Conservation (phyloP, 1,140 invertebrate species). For the Hydropsyche tenuis region DNA sequence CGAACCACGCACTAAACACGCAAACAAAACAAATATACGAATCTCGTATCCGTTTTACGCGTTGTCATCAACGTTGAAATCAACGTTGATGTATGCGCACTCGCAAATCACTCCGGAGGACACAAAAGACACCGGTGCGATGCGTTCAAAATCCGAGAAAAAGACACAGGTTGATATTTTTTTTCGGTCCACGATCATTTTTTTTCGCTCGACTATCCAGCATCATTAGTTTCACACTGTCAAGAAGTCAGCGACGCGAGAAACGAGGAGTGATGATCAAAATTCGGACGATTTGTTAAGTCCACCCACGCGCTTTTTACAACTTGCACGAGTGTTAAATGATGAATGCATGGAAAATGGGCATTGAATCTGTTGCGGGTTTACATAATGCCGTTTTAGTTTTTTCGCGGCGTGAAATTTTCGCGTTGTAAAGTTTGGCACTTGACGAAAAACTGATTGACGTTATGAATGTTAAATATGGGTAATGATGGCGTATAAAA, state of each 20-base stretch:
- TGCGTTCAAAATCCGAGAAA: constrained; percentile 16
- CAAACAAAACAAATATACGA: too few species aligned
- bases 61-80: constrained; percentile 32
- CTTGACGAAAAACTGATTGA: too few species aligned
- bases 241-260: constrained; percentile 37
- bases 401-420: too few species aligned
- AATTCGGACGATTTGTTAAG: constrained; percentile 42
- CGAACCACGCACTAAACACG: too few species aligned
- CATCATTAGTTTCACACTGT: constrained; percentile 44
- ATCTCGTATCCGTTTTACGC: constrained; percentile 9
- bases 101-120: constrained; percentile 37
- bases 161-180: not conserved
- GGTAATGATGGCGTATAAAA: too few species aligned
- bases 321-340: not conserved
- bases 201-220: constrained; percentile 28
- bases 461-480: too few species aligned
- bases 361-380: not conserved
- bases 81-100: constrained; percentile 36
- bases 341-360: not conserved
- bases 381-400: too few species aligned
- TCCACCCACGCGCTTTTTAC: constrained; percentile 31
- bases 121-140: constrained; percentile 29
- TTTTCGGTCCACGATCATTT: not conserved
- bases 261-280: constrained; percentile 36
- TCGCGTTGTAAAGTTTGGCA: too few species aligned